A percentile compares a stretch with the other conserved stretches of the same genome.
phyloP scores from a whole-genome alignment of 2,888 invertebrate species.

The Eilema sororculum region DNA sequence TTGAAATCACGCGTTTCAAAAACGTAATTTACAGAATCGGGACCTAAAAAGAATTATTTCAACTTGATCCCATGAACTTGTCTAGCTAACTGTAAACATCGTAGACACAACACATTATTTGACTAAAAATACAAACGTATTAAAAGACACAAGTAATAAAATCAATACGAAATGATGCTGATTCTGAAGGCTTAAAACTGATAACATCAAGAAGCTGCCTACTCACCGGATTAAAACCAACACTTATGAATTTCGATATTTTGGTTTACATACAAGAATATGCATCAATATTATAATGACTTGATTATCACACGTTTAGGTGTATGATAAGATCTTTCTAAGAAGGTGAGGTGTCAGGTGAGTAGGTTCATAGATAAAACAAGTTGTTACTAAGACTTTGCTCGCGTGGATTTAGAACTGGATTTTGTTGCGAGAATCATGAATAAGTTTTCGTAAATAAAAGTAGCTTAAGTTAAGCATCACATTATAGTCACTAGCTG shows the following conservation, averaged over 20 bases:
- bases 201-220: slow-evolving; percentile 34
- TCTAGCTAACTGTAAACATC: slow-evolving; percentile 17
- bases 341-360: slow-evolving; percentile 25
- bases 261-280: slow-evolving; percentile 41
- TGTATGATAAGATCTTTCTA: slow-evolving; percentile 34
- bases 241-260: slow-evolving; percentile 48
- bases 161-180: slow-evolving; percentile 24
- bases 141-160: slow-evolving; percentile 33
- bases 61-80: slow-evolving; percentile 14
- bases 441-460: no score
- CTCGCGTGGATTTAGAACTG: no score
- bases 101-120: slow-evolving; percentile 13
- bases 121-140: slow-evolving; percentile 23
- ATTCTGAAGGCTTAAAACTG: slow-evolving; percentile 9
- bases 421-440: no score
- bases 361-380: slow-evolving; percentile 14
- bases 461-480: no score
- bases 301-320: slow-evolving; percentile 45
- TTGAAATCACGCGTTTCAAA: background rate
- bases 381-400: background rate
- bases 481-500: no score
- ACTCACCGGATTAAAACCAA: slow-evolving; percentile 39
- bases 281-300: slow-evolving; percentile 44
- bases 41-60: background rate
- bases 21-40: background rate